Percentiles rank a stretch among this genome's conserved stretches.
Conservation (phyloP, 2,113 vertebrate genomes). For the Anoplopoma fimbria region DNA sequence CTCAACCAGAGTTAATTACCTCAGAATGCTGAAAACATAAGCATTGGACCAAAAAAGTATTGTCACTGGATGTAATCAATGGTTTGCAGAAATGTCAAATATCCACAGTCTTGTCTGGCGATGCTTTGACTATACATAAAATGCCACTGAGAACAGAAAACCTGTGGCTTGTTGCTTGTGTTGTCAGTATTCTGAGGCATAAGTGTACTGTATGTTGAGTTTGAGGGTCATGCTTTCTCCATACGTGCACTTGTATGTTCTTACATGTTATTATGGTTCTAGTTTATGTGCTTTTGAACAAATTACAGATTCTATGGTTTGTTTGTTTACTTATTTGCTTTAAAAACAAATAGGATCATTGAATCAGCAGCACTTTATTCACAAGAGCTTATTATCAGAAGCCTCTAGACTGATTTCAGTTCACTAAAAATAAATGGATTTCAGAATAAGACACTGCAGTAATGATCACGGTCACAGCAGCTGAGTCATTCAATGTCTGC, state of each 20-base stretch:
- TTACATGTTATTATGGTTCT: neutral
- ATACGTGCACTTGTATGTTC: neutral
- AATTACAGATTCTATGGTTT: neutral
- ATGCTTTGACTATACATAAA: neutral
- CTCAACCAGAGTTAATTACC: neutral
- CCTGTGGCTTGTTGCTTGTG: neutral
- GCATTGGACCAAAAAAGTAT: neutral
- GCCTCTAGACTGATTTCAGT: neutral
- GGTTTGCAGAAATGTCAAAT: neutral
- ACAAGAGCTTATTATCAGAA: neutral
- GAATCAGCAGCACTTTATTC: neutral
- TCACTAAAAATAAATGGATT: neutral
- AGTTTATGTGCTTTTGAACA: neutral
- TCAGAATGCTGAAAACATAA: neutral
- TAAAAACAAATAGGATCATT: neutral
- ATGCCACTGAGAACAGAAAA: neutral
- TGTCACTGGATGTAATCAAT: neutral
- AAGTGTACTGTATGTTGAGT: neutral
- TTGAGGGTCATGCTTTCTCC: neutral
- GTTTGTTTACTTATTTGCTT: neutral
- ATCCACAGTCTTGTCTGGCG: neutral
- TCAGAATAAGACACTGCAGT: neutral
- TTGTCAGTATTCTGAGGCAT: neutral
- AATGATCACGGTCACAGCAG: slow-evolving; percentile 1
- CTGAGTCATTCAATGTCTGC: neutral